Conservation (phyloP, 2,113 vertebrate genomes). For the Ictalurus punctatus region DNA sequence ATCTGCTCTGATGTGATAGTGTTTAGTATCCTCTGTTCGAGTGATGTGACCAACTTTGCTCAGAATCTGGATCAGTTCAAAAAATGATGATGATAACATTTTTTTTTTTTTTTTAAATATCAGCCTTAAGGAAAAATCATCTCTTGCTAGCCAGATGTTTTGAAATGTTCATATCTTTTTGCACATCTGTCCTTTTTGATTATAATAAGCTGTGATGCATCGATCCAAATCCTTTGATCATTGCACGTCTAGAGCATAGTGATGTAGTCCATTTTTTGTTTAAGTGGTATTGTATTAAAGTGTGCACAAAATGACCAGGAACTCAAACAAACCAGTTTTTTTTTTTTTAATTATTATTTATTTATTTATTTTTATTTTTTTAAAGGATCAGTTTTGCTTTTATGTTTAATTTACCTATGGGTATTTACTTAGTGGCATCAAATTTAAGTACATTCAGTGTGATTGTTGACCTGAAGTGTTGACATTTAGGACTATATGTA, state of each 20-base stretch:
- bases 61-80: neutral
- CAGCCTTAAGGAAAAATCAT: neutral
- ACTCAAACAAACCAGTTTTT: neutral
- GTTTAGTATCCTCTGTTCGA: neutral
- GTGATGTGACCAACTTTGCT: neutral
- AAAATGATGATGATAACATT: neutral
- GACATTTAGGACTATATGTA: neutral
- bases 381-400: neutral
- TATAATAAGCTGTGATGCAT: neutral
- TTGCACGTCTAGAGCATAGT: neutral
- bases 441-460: neutral
- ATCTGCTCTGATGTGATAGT: neutral
- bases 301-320: neutral
- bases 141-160: neutral
- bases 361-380: too few relatives aligned
- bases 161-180: neutral
- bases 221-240: neutral
- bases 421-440: neutral
- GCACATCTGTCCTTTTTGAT: neutral
- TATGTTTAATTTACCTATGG: neutral
- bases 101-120: too few relatives aligned
- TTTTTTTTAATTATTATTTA: too few relatives aligned
- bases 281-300: neutral
- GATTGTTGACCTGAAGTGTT: neutral
- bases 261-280: neutral